Percentiles rank a stretch among this genome's conserved stretches.
phyloP scores from a whole-genome alignment of 1,140 invertebrate species.

The Panagrolaimus sp. region DNA sequence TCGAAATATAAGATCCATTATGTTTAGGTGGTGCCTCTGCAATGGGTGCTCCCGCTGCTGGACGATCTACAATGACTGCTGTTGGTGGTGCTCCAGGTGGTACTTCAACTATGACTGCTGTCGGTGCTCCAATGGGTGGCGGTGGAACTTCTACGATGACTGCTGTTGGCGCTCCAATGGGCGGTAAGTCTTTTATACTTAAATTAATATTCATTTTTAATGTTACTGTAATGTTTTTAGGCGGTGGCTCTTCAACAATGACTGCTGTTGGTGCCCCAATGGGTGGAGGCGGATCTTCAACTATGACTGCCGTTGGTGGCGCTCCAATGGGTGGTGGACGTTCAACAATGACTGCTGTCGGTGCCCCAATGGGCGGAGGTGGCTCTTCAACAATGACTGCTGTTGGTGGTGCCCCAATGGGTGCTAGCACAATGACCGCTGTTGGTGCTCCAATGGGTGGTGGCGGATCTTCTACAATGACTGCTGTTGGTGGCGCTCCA shows the following conservation, averaged over 20 bases:
- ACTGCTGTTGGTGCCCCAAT: slow-evolving; percentile 10
- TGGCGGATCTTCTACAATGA: slow-evolving; percentile 15
- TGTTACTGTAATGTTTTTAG: background rate
- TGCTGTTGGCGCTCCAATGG: slow-evolving; percentile 20
- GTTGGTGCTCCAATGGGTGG: slow-evolving; percentile 11
- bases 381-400: slow-evolving; percentile 4
- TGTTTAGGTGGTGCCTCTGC: slow-evolving; percentile 2
- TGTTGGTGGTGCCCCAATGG: background rate
- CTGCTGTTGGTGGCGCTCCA: slow-evolving; percentile 12
- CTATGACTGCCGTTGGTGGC: slow-evolving; percentile 19
- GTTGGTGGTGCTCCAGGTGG: slow-evolving; percentile 11
- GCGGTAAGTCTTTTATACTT: background rate
- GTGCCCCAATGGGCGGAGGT: slow-evolving; percentile 16
- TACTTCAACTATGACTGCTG: slow-evolving; percentile 18
- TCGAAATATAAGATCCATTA: background rate
- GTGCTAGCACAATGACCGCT: slow-evolving; percentile 16
- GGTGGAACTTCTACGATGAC: slow-evolving; percentile 18
- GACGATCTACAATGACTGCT: slow-evolving; percentile 16
- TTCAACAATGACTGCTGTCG: slow-evolving; percentile 19
- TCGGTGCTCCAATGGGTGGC: slow-evolving; percentile 19
- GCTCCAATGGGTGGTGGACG: background rate
- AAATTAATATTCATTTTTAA: background rate
- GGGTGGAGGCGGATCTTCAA: background rate
- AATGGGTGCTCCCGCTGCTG: slow-evolving; percentile 3
- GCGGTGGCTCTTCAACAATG: slow-evolving; percentile 19